Evolutionary conservation across 2,888 invertebrate genomes (phyloP).

Genomic region (Phytoseiulus persimilis): DNA sequence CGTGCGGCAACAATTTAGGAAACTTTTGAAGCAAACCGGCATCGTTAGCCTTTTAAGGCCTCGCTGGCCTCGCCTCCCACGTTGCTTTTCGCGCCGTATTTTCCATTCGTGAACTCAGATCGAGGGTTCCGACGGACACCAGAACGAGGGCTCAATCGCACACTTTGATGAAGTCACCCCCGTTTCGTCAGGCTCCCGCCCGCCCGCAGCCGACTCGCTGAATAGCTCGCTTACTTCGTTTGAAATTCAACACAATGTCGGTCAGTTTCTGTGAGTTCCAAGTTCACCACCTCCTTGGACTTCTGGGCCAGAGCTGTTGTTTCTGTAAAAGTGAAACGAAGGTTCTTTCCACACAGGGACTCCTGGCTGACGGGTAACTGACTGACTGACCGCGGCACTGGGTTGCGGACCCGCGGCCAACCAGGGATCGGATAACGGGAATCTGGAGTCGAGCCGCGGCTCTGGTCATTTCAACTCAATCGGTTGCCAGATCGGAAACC

Average conservation of each 20-base stretch:
- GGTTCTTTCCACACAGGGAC: neutral
- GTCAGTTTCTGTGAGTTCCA: constrained; percentile 5
- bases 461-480: neutral
- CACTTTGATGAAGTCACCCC: neutral
- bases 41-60: neutral
- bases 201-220: neutral
- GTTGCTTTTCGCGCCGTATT: neutral
- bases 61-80: neutral
- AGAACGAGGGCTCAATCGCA: neutral
- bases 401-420: neutral
- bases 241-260: neutral
- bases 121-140: neutral
- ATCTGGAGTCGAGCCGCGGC: neutral
- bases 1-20: too few relatives aligned
- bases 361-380: neutral
- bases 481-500: neutral
- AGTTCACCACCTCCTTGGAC: neutral
- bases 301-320: neutral
- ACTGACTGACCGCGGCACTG: neutral
- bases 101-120: neutral
- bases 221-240: neutral
- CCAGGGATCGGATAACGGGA: neutral
- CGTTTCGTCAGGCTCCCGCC: neutral
- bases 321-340: constrained; percentile 38
- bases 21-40: neutral